phyloP scores from a whole-genome alignment of 2,113 vertebrate genomes.

The Rhinolophus sinicus region DNA sequence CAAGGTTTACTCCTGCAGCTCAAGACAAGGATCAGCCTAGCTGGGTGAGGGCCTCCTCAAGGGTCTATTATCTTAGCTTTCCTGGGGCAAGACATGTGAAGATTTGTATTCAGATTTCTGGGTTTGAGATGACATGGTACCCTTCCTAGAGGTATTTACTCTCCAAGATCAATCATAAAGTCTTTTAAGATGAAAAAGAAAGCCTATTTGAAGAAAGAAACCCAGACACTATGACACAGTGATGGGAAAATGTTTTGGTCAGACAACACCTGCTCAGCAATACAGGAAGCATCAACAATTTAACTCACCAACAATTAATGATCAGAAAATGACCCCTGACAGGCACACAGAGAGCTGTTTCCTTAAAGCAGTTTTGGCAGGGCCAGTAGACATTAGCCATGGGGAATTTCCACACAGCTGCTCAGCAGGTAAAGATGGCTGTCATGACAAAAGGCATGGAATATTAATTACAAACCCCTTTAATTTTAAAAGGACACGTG shows the following conservation, averaged over 20 bases:
- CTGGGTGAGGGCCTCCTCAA: not conserved
- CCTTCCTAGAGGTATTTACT: not conserved
- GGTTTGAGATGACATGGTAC: not conserved
- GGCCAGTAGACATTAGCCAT: not conserved
- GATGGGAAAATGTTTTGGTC: not conserved
- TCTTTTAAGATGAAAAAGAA: slow-evolving; percentile 25
- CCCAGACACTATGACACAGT: not conserved
- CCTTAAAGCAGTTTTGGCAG: not conserved
- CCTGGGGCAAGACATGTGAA: not conserved
- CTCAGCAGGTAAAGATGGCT: not conserved
- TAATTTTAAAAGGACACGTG: not conserved
- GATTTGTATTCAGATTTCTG: not conserved
- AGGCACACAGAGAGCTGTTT: not conserved
- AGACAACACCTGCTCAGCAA: not conserved
- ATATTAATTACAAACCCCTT: not conserved
- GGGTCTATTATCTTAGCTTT: not conserved
- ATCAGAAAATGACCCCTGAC: not conserved
- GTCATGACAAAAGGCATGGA: not conserved
- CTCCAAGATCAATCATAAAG: not conserved
- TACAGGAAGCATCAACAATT: not conserved
- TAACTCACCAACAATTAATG: not conserved
- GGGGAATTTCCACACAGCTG: not conserved
- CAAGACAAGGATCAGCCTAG: not conserved
- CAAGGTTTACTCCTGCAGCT: not conserved
- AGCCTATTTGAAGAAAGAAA: not conserved